These are phyloP conservation scores for Axea sp. DNA, from an alignment of 2,888 invertebrate species.

Conservation along the genomic window DNA sequence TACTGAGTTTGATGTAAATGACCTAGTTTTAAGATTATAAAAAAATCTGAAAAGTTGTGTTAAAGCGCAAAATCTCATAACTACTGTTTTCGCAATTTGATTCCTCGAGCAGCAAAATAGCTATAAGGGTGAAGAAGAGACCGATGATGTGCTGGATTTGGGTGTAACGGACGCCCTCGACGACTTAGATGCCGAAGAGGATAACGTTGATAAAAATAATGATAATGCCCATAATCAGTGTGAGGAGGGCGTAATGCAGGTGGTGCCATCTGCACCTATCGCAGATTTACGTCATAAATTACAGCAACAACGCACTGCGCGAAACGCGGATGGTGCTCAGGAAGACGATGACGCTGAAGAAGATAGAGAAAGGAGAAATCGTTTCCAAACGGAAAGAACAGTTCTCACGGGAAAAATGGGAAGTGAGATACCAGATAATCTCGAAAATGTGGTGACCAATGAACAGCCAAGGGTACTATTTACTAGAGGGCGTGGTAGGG, in stretches of 20 bases:
- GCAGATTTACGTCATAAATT: conserved; percentile 72
- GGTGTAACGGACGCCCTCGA: conserved; percentile 78
- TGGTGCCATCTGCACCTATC: conserved; percentile 45
- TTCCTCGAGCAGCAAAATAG: conserved; percentile 78
- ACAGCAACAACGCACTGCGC: conserved; percentile 72
- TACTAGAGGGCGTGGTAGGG: conserved; percentile 68
- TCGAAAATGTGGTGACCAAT: conserved; percentile 76
- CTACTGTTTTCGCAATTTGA: conserved; percentile 76
- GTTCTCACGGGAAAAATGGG: conserved; percentile 73
- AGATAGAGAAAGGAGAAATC: conserved; percentile 74
- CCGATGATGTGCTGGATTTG: conserved; percentile 79
- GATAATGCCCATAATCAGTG: conserved; percentile 63
- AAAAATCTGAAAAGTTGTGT: conserved; percentile 1
- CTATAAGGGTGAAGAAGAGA: conserved; percentile 79
- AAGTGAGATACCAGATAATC: conserved; percentile 75
- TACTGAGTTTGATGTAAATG: conserved; percentile 4
- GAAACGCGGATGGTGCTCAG: conserved; percentile 56
- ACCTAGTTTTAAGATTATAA: neutral
- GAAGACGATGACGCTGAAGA: conserved; percentile 77
- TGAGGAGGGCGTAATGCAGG: conserved; percentile 53
- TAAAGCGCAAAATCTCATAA: conserved; percentile 60
- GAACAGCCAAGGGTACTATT: conserved; percentile 69
- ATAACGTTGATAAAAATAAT: conserved; percentile 73
- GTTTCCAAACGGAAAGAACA: conserved; percentile 76
- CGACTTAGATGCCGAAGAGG: conserved; percentile 78